These are phyloP conservation scores for Neomonachus schauinslandi DNA, from an alignment of 2,113 vertebrate genomes.

Conservation along the genomic window DNA sequence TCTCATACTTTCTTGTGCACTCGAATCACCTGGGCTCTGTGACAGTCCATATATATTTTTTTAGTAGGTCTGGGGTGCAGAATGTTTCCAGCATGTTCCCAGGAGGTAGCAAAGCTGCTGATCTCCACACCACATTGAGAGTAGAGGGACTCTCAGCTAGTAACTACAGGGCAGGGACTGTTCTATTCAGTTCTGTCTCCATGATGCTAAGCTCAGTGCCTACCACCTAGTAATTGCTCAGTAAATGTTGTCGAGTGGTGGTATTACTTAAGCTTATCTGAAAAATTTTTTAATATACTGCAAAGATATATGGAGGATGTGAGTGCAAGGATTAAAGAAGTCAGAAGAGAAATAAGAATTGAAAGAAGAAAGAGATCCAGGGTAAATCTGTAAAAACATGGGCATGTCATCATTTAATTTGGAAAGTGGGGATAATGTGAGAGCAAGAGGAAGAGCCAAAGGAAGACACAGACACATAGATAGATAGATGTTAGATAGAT, in stretches of 20 bases:
- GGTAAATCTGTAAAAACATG: not conserved
- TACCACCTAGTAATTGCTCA: not conserved
- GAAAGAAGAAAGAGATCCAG: not conserved
- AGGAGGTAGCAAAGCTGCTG: not conserved
- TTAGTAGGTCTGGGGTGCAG: no score
- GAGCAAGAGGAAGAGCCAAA: not conserved
- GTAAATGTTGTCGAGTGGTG: not conserved
- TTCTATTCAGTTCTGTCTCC: not conserved
- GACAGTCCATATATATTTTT: not conserved
- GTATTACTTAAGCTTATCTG: not conserved
- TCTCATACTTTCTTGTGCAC: not conserved
- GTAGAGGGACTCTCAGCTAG: not conserved
- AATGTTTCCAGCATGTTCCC: not conserved
- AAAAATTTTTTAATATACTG: not conserved
- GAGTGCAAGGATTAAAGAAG: not conserved
- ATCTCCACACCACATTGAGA: not conserved
- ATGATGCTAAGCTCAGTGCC: accelerated
- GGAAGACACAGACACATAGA: no score
- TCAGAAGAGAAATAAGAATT: not conserved
- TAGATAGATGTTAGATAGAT: no score
- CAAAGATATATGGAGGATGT: not conserved
- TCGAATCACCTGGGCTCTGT: not conserved
- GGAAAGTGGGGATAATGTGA: not conserved
- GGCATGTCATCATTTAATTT: not conserved
- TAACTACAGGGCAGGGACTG: no score